Conservation (phyloP, 2,888 invertebrate genomes). For the Phyllotreta cruciferae region DNA sequence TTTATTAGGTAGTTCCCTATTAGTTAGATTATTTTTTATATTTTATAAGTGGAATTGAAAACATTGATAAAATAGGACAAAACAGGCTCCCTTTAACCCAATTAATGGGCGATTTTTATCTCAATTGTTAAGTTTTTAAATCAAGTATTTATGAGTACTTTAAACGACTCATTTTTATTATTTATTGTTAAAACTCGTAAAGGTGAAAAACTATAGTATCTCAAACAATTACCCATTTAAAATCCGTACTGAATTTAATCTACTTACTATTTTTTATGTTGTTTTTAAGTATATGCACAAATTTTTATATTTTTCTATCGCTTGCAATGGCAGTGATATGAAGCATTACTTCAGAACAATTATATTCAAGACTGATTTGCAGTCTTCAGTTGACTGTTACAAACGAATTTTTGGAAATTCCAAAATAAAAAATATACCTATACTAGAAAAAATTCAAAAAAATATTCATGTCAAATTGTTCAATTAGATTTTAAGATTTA, state of each 20-base stretch:
- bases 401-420: conserved; percentile 39
- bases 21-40: no score
- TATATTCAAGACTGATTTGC: conserved; percentile 44
- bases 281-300: conserved; percentile 19
- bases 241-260: conserved; percentile 9
- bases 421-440: conserved; percentile 11
- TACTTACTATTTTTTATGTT: conserved; percentile 6
- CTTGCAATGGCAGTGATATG: conserved; percentile 26
- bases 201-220: background rate
- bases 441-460: conserved; percentile 15
- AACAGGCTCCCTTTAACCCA: no score
- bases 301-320: conserved; percentile 7
- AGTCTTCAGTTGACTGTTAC: conserved; percentile 46
- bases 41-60: no score
- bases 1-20: no score
- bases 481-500: conserved; percentile 18
- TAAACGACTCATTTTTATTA: background rate
- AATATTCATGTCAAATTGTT: conserved; percentile 31
- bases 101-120: no score
- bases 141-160: background rate
- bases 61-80: no score
- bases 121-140: background rate
- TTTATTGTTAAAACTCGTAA: no score
- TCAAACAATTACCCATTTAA: background rate
- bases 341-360: conserved; percentile 24